Evolutionary conservation across 64 coral and sea anemone genomes (phyloP).

Genomic region (Montipora sp.): DNA sequence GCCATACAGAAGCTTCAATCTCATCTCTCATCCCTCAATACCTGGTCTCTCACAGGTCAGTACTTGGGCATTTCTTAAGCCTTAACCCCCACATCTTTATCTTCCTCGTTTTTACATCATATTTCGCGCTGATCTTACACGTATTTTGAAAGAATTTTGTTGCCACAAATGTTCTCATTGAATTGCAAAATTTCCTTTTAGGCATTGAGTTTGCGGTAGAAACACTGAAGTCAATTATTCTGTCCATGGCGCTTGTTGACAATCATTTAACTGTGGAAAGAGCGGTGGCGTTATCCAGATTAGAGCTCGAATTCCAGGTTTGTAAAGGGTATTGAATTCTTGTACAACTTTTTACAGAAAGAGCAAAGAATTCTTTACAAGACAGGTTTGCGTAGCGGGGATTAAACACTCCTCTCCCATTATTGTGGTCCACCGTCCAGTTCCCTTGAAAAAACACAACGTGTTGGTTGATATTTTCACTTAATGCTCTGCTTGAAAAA

Average conservation of each 20-base stretch:
- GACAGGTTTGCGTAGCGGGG: too few relatives aligned
- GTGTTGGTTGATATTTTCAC: too few relatives aligned
- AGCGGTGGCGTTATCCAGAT: slow-evolving; percentile 86
- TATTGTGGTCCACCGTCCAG: too few relatives aligned
- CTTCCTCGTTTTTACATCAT: too few relatives aligned
- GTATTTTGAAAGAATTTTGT: too few relatives aligned
- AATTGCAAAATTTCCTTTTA: slow-evolving; percentile 16
- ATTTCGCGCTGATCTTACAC: neutral
- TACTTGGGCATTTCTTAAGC: neutral
- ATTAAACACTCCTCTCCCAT: too few relatives aligned
- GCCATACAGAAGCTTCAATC: slow-evolving; percentile 19
- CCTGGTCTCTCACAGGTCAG: slow-evolving; percentile 60
- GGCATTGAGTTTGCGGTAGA: slow-evolving; percentile 96
- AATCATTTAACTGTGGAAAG: slow-evolving; percentile 89
- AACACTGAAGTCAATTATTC: slow-evolving; percentile 88
- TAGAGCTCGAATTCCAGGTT: slow-evolving; percentile 99
- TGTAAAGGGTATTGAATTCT: neutral
- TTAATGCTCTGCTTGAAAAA: too few relatives aligned
- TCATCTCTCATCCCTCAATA: slow-evolving; percentile 48
- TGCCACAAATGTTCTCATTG: too few relatives aligned
- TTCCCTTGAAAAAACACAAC: too few relatives aligned
- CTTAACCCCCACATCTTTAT: too few relatives aligned
- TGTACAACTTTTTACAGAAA: neutral
- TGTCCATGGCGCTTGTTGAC: slow-evolving; percentile 81
- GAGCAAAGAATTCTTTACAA: too few relatives aligned